Evolutionary conservation across 2,113 vertebrate genomes (phyloP), one percentile per base, ranked within the genome.

Genomic region (Petromus typicus): DNA sequence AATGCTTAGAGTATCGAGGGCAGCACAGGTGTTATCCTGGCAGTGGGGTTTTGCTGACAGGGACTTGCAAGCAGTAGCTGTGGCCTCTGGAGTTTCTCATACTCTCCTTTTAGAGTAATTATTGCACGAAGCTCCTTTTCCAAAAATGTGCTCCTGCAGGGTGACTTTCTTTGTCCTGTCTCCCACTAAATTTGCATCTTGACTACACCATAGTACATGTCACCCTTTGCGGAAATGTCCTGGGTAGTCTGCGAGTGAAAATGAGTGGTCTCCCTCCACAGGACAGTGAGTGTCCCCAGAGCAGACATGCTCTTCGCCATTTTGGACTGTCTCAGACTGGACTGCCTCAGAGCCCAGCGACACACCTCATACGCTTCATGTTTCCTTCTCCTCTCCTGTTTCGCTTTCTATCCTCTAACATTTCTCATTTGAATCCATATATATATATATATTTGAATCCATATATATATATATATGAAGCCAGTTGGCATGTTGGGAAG

Each of bases 361-460:
- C 51, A 17, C 14, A 66, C 57, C 81, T 87, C 80, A 86, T n/a
- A 80, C 4, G 5, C 1, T 8, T 20, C 48, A 56, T 93, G 40
- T 3, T 67, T 12, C 32, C 27, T 8, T 43, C 25, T 20, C 43
- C 30, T 25, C 20, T 78, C 37, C 27, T 66, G 13, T 51, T 66
- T 92, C 79, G 40, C 56, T 75, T 93, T 93, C 71, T 56, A 61
- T 37, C 59, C 56, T 85, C 67, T 67, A 80, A 82, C 89, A 91
- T n/a, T 48, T 91, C 56, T 86, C 96, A 75, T 79, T 59, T 30
- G 75, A 73, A 92, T n/a, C n/a, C n/a, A n/a, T n/a, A n/a, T n/a
- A n/a, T n/a, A n/a, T n/a, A n/a, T n/a, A n/a, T n/a, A n/a, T n/a
- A n/a, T n/a, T n/a, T n/a, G n/a, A n/a, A n/a, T n/a, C n/a, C n/a